phyloP scores from a whole-genome alignment of 2,113 vertebrate genomes.

The Pipra filicauda region DNA sequence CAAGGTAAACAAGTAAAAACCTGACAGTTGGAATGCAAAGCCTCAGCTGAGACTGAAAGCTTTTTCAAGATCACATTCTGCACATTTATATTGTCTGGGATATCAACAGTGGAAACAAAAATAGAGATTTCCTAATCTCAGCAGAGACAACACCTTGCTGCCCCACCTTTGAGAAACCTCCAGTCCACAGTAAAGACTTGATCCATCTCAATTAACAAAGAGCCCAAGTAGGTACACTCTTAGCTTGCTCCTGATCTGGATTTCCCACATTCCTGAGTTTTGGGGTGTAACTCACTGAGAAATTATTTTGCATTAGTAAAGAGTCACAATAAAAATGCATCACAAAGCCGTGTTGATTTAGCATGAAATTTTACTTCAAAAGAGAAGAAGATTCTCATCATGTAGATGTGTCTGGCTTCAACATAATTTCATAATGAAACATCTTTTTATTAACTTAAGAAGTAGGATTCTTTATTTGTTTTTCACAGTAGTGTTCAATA shows the following conservation, averaged over 20 bases:
- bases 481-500: neutral
- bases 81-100: neutral
- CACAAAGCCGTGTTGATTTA: neutral
- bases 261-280: constrained; percentile 1
- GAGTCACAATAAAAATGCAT: neutral
- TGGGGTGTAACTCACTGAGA: neutral
- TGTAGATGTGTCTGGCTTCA: neutral
- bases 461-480: neutral
- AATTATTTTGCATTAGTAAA: neutral
- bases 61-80: constrained; percentile 13
- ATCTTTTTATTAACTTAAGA: neutral
- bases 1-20: constrained; percentile 59
- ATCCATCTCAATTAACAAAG: neutral
- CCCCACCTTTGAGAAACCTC: neutral
- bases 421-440: neutral
- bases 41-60: constrained; percentile 6
- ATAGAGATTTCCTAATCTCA: constrained; percentile 26
- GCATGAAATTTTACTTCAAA: neutral
- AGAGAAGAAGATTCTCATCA: neutral
- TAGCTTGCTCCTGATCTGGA: neutral
- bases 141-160: neutral
- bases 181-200: neutral
- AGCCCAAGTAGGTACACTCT: neutral
- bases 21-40: constrained; percentile 56
- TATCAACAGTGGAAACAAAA: neutral